These are phyloP conservation scores for Clanis bilineata DNA, from an alignment of 2,888 invertebrate genomes.

Conservation along the genomic window DNA sequence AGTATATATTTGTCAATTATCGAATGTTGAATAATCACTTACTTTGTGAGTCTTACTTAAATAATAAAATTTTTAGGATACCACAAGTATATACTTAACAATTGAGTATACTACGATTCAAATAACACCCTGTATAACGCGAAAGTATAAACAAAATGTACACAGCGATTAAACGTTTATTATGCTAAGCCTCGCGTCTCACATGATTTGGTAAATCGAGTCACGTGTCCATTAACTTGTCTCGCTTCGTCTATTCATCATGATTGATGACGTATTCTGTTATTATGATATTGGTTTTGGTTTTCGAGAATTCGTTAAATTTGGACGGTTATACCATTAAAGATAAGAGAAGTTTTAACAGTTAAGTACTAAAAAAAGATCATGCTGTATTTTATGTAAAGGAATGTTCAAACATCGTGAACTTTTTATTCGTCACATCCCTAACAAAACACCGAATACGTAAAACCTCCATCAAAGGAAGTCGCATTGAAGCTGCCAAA, in stretches of 20 bases:
- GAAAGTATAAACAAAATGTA: slow-evolving; percentile 62
- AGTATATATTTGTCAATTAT: not conserved
- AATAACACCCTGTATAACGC: slow-evolving; percentile 27
- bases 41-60: not conserved
- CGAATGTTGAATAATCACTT: not conserved
- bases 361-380: not conserved
- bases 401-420: not conserved
- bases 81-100: not conserved
- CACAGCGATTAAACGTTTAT: slow-evolving; percentile 48
- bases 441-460: not conserved
- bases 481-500: not conserved
- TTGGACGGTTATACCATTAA: not conserved
- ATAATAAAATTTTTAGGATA: not conserved
- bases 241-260: slow-evolving; percentile 53
- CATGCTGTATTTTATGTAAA: not conserved
- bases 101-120: not conserved
- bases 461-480: not conserved
- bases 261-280: slow-evolving; percentile 47
- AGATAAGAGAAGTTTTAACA: not conserved
- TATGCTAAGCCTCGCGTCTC: slow-evolving; percentile 75
- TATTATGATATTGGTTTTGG: slow-evolving; percentile 62
- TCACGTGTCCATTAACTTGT: slow-evolving; percentile 73
- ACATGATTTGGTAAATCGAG: slow-evolving; percentile 78
- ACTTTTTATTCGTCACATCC: too few species aligned
- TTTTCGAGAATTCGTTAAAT: slow-evolving; percentile 57